Percentiles rank a stretch among this genome's conserved stretches.
Conservation (phyloP, 2,113 vertebrate species). For the Elaphurus davidianus region DNA sequence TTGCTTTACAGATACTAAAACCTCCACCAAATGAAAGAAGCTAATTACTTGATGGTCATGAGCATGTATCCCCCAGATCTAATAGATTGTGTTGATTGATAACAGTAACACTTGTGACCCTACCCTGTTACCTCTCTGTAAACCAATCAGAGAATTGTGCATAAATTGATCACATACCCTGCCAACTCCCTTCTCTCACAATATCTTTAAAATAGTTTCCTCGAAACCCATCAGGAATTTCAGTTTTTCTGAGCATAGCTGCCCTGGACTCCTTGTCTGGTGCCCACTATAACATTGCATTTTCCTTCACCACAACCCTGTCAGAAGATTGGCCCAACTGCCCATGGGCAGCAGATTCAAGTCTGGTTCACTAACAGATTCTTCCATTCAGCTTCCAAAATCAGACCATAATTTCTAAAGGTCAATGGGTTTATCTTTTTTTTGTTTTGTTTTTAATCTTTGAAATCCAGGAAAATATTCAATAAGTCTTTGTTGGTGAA, state of each 20-base stretch:
- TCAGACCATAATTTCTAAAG: not conserved
- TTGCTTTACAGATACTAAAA: not conserved
- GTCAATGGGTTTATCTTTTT: not conserved
- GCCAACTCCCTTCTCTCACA: not conserved
- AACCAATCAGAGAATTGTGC: not conserved
- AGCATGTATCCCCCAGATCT: not conserved
- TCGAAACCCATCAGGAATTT: not conserved
- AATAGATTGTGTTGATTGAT: not conserved
- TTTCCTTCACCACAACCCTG: not conserved
- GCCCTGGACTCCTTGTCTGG: not conserved
- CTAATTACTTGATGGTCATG: not conserved
- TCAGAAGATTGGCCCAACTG: not conserved
- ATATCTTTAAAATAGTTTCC: not conserved
- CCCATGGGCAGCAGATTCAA: not conserved
- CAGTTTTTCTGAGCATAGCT: not conserved
- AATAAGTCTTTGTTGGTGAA: not conserved
- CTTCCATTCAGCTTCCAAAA: not conserved
- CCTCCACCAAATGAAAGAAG: not conserved
- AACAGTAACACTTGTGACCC: not conserved
- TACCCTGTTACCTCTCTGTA: not conserved
- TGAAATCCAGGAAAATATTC: not conserved
- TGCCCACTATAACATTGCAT: not conserved
- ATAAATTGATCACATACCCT: not conserved
- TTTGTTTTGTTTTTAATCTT: not conserved
- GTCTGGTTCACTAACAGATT: not conserved